A percentile compares a stretch with the other conserved stretches of the same genome.
These are phyloP conservation scores for Pygoscelis antarcticus DNA, from an alignment of 2,113 vertebrate species.

Conservation along the genomic window DNA sequence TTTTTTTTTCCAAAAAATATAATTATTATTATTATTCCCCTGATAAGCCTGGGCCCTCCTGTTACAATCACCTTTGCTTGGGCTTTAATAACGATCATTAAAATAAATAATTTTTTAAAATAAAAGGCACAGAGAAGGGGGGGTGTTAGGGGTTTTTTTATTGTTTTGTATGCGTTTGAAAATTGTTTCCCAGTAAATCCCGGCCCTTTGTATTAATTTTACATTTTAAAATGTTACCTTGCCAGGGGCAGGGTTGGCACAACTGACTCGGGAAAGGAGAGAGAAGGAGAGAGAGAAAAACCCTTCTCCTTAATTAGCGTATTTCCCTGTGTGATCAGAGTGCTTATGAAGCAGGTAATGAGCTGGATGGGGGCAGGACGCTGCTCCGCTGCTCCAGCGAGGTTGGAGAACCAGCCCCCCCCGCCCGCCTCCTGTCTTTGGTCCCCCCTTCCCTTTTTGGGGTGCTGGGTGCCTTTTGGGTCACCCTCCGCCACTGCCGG, in stretches of 20 bases:
- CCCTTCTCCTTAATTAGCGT: slow-evolving; percentile 68
- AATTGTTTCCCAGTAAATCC: slow-evolving; percentile 58
- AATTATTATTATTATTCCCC: slow-evolving; percentile 22
- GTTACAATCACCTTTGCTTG: background rate
- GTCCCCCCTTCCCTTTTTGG: background rate
- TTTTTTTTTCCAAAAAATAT: background rate
- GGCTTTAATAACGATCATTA: slow-evolving; percentile 48
- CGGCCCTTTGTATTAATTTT: slow-evolving; percentile 66
- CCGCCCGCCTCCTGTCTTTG: fast-evolving
- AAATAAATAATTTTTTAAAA: slow-evolving; percentile 36
- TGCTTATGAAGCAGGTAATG: slow-evolving; percentile 62
- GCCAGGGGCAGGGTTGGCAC: slow-evolving; percentile 74
- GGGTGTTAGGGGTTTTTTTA: background rate
- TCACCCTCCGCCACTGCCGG: fast-evolving
- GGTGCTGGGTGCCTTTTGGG: background rate
- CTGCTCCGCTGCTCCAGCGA: background rate
- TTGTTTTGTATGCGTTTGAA: slow-evolving; percentile 33
- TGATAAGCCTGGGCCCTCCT: background rate
- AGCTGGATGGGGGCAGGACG: background rate
- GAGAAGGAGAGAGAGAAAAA: slow-evolving; percentile 42
- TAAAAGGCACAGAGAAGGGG: background rate
- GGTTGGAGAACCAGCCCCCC: background rate
- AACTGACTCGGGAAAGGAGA: slow-evolving; percentile 52
- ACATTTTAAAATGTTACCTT: slow-evolving; percentile 71
- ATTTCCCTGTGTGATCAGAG: slow-evolving; percentile 55